phyloP scores from a whole-genome alignment of 2,113 vertebrate genomes.

The Trachemys scripta region DNA sequence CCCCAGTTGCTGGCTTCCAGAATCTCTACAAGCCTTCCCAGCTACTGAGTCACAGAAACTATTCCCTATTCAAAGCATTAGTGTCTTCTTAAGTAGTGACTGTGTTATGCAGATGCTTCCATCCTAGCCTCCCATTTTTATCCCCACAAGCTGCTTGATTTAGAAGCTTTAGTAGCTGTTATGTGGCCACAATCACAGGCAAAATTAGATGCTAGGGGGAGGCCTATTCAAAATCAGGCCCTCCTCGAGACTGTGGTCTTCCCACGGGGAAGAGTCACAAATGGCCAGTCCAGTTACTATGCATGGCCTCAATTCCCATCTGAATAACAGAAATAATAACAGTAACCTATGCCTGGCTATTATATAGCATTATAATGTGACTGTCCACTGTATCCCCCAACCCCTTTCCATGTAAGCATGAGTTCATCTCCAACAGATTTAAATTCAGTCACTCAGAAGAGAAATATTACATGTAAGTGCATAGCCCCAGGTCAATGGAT shows the following conservation, averaged over 20 bases:
- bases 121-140: no score
- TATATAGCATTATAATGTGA: not conserved
- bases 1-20: not conserved
- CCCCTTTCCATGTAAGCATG: not conserved
- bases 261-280: no score
- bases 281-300: no score
- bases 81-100: not conserved
- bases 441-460: not conserved
- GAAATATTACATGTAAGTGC: not conserved
- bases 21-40: not conserved
- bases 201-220: not conserved
- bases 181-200: not conserved
- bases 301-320: not conserved
- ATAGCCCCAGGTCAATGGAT: rapidly evolving
- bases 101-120: no score
- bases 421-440: not conserved
- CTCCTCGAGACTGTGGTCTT: not conserved
- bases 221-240: conserved; percentile 6
- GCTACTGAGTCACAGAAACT: not conserved
- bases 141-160: no score
- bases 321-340: not conserved
- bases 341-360: not conserved
- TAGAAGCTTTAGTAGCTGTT: not conserved
- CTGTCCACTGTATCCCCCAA: rapidly evolving
- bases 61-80: not conserved